phyloP scores from a whole-genome alignment of 2,113 vertebrate genomes.

The Butorides virescens region DNA sequence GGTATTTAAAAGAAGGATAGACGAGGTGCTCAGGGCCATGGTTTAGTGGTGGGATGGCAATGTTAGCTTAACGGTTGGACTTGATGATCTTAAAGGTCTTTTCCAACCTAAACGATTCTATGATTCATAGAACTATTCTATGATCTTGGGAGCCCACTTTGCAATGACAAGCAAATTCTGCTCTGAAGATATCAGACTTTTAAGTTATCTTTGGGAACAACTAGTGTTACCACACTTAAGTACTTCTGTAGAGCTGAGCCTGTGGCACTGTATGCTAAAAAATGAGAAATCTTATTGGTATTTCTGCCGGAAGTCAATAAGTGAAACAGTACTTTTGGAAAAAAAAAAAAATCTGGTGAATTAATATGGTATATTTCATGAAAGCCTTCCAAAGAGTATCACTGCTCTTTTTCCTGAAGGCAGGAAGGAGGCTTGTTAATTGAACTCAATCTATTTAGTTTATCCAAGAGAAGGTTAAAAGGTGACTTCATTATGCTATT shows the following conservation, averaged over 20 bases:
- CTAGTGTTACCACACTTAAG: not conserved
- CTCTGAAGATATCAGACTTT: not conserved
- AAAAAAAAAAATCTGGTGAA: not conserved
- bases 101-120: too few species aligned
- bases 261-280: not conserved
- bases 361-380: not conserved
- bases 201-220: not conserved
- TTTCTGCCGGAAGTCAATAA: not conserved
- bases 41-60: too few species aligned
- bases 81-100: too few species aligned
- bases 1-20: too few species aligned
- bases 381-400: not conserved
- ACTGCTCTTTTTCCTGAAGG: not conserved
- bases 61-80: too few species aligned
- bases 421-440: not conserved
- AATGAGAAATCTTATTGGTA: not conserved
- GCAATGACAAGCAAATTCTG: not conserved
- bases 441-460: not conserved
- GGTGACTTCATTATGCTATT: not conserved
- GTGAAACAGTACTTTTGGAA: not conserved
- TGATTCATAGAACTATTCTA: too few species aligned
- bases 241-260: not conserved
- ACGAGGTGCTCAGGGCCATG: too few species aligned
- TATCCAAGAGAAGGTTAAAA: not conserved
- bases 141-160: not conserved